Conservation (phyloP, 64 coral and sea anemone genomes). For the Trachythela sp. region DNA sequence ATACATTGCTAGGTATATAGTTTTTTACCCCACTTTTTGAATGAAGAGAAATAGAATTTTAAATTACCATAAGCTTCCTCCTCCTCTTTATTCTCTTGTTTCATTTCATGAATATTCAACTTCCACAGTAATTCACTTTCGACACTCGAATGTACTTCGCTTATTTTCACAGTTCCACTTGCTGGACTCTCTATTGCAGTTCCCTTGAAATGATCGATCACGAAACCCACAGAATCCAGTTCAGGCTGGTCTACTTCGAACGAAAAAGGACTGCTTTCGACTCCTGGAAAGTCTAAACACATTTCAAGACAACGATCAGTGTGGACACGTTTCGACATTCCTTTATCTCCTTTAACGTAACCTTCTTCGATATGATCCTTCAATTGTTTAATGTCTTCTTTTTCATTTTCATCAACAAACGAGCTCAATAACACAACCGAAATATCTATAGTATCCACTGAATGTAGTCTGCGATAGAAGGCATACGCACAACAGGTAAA, state of each 20-base stretch:
- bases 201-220: neutral
- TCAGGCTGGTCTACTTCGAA: neutral
- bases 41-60: no score
- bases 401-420: neutral
- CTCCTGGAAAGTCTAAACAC: no score
- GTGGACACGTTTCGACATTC: no score
- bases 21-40: no score
- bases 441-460: neutral
- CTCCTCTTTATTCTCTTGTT: no score
- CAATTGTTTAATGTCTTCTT: neutral
- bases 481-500: neutral
- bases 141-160: neutral
- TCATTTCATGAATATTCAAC: no score
- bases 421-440: neutral
- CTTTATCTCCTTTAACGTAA: no score
- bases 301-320: no score
- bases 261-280: neutral
- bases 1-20: no score
- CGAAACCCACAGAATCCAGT: neutral
- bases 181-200: neutral
- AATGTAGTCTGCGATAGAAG: neutral
- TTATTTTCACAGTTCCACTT: neutral
- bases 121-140: no score
- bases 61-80: no score
- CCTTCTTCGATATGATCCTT: neutral